Percentiles rank a stretch among this genome's conserved stretches.
phyloP scores from a whole-genome alignment of 2,113 vertebrate species.

The Chaetodon auriga region DNA sequence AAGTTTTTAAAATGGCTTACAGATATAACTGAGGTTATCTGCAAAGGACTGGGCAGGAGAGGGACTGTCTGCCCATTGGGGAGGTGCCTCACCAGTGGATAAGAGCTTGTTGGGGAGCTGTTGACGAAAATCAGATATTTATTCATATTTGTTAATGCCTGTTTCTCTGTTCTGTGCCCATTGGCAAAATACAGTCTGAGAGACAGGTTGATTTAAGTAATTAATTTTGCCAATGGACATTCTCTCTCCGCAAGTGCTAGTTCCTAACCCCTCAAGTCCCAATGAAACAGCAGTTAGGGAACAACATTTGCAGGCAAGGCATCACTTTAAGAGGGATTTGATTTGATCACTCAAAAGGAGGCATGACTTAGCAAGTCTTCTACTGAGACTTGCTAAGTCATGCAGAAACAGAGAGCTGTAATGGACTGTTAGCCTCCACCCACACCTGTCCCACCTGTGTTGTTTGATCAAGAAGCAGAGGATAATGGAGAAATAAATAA shows the following conservation, averaged over 20 bases:
- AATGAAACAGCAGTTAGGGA: not conserved
- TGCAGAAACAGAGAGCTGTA: not conserved
- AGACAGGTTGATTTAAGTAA: not conserved
- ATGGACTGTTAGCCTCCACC: not conserved
- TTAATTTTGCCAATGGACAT: not conserved
- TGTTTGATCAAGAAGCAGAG: not conserved
- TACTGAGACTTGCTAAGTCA: too few species aligned
- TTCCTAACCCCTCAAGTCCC: not conserved
- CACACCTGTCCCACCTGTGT: not conserved
- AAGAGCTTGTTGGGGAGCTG: slow-evolving; percentile 92
- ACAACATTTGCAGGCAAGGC: not conserved
- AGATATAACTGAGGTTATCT: slow-evolving; percentile 98
- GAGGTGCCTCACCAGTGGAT: slow-evolving; percentile 94
- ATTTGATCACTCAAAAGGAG: not conserved
- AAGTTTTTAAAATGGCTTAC: slow-evolving; percentile 82
- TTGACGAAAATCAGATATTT: slow-evolving; percentile 38
- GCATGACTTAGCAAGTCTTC: not conserved
- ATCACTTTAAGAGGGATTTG: not conserved
- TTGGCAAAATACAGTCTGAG: not conserved
- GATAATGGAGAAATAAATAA: not conserved
- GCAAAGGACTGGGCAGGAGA: slow-evolving; percentile 92
- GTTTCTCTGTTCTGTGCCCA: not conserved
- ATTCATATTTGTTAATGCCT: slow-evolving; percentile 11
- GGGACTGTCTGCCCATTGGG: slow-evolving; percentile 95
- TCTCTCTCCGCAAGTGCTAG: not conserved